Conservation (phyloP, 1,140 invertebrate species). For the Drosophila bocqueti region DNA sequence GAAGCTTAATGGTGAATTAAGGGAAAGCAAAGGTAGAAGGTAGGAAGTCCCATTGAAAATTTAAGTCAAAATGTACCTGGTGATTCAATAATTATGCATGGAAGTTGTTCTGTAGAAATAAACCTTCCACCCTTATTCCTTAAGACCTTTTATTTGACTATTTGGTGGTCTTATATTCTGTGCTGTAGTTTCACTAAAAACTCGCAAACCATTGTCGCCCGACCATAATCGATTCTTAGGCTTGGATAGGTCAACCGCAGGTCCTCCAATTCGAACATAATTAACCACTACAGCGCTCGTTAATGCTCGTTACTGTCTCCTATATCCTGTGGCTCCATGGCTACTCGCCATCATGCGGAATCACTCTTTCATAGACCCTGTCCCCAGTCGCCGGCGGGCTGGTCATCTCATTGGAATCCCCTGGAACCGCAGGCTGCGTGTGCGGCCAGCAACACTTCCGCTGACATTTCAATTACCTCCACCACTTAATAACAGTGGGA, state of each 20-base stretch:
- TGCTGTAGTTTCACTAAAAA: conserved; percentile 4
- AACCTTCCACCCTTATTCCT: no score
- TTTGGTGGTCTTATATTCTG: no score
- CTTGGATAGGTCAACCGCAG: conserved; percentile 18
- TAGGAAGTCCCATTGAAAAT: not conserved
- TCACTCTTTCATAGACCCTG: conserved; percentile 30
- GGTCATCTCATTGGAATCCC: conserved; percentile 25
- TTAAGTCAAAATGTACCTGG: no score
- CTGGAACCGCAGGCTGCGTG: conserved; percentile 75
- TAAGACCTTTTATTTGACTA: no score
- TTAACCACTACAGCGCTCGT: conserved; percentile 42
- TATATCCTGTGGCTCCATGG: conserved; percentile 37
- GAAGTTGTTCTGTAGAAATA: no score
- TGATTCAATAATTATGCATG: no score
- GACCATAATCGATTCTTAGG: conserved; percentile 20
- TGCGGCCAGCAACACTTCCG: conserved; percentile 83
- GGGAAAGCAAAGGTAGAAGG: not conserved
- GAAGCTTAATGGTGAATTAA: not conserved
- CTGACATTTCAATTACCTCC: conserved; percentile 85
- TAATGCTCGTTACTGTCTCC: conserved; percentile 48
- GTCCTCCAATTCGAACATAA: conserved; percentile 26
- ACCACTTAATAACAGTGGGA: conserved; percentile 69
- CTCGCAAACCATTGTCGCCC: not conserved
- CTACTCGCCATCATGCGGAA: conserved; percentile 13
- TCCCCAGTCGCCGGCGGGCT: conserved; percentile 11